phyloP scores from a whole-genome alignment of 1,140 invertebrate genomes.

The Zaprionus camerounensis region DNA sequence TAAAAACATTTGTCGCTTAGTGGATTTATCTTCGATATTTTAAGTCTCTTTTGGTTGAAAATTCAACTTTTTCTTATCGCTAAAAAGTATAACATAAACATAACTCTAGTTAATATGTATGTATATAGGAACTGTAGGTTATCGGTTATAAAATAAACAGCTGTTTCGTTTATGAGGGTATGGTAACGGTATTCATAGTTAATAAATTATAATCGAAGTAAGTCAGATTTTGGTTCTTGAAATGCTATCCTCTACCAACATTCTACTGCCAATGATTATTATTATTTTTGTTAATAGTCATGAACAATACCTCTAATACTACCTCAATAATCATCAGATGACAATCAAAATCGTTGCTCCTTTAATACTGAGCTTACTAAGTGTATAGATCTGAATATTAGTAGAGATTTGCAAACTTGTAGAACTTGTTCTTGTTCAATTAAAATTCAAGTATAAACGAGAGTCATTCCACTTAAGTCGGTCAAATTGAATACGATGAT shows the following conservation, averaged over 20 bases:
- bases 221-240: neutral
- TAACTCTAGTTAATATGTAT: neutral
- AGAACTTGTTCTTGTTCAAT: neutral
- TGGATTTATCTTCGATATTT: neutral
- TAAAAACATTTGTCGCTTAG: neutral
- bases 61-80: neutral
- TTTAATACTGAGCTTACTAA: no score
- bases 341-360: neutral
- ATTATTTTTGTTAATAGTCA: neutral
- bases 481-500: neutral
- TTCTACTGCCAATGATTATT: neutral
- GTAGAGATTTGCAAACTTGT: neutral
- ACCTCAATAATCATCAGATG: neutral
- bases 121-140: neutral
- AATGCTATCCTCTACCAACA: neutral
- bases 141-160: slow-evolving; percentile 14
- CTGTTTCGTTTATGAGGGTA: neutral
- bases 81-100: neutral
- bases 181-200: neutral
- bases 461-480: neutral
- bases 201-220: neutral
- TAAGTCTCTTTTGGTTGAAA: neutral
- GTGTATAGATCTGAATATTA: neutral
- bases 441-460: neutral
- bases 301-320: neutral